These are phyloP conservation scores for Tamandua tetradactyla DNA, from an alignment of 2,797 vertebrate species.

Conservation along the genomic window DNA sequence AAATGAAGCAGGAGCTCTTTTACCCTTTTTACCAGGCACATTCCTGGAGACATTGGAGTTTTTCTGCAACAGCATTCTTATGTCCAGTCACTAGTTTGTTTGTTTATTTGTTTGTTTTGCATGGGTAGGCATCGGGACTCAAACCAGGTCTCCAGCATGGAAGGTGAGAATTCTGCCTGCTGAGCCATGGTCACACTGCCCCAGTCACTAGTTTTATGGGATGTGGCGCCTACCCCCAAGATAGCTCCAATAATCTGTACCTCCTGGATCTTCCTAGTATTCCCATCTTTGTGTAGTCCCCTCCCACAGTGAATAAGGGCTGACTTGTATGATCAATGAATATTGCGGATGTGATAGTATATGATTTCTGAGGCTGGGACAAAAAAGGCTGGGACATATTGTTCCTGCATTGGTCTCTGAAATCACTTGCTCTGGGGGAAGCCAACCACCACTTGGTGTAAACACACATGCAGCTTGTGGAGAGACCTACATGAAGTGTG, in stretches of 20 bases:
- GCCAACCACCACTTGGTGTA: background rate
- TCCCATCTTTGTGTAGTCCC: background rate
- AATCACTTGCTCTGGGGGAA: background rate
- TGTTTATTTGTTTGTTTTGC: too few species aligned
- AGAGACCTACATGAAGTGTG: background rate
- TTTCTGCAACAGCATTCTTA: background rate
- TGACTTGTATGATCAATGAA: background rate
- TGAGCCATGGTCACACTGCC: too few species aligned
- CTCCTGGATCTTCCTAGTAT: background rate
- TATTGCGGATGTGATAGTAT: background rate
- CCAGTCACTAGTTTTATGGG: constrained; percentile 4
- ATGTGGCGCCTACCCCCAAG: background rate
- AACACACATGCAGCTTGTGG: background rate
- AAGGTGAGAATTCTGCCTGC: too few species aligned
- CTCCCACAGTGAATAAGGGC: background rate
- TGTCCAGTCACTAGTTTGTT: background rate
- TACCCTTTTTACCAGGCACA: background rate
- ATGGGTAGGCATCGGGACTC: too few species aligned
- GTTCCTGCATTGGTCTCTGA: background rate
- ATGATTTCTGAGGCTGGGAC: background rate
- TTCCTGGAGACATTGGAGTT: background rate
- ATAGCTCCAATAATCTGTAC: background rate
- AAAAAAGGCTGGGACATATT: background rate
- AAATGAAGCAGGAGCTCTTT: background rate
- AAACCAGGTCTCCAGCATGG: too few species aligned